Evolutionary conservation across 2,113 vertebrate genomes (phyloP).

Genomic region (Semicossyphus pulcher): DNA sequence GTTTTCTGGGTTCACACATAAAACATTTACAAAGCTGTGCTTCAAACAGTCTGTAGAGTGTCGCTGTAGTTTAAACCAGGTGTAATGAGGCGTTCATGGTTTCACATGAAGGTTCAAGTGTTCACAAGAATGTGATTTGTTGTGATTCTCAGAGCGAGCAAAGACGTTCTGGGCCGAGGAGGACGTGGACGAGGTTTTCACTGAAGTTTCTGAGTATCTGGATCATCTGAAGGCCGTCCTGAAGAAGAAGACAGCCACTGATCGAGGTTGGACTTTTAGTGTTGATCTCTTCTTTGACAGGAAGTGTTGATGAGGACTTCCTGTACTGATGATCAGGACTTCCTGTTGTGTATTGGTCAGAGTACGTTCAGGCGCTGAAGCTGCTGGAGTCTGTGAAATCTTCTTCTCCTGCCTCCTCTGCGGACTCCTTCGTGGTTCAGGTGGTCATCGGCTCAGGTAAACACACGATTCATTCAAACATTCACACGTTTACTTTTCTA

Average conservation of each 20-base stretch:
- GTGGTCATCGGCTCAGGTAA: conserved; percentile 69
- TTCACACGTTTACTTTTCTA: no score
- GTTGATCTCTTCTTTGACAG: no score
- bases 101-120: no score
- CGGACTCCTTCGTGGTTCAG: conserved; percentile 59
- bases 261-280: conserved; percentile 65
- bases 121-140: not conserved
- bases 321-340: not conserved
- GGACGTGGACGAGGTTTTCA: conserved; percentile 75
- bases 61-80: no score
- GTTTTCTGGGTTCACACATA: no score
- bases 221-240: conserved; percentile 66
- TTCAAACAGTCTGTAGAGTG: no score
- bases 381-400: conserved; percentile 65
- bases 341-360: conserved; percentile 51
- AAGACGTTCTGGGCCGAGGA: conserved; percentile 73
- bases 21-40: no score
- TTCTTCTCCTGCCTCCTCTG: not conserved
- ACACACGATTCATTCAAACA: not conserved
- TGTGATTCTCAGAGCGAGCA: conserved; percentile 72
- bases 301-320: not conserved
- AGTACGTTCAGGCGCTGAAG: conserved; percentile 73
- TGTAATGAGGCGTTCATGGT: no score
- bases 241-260: conserved; percentile 66
- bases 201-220: conserved; percentile 46